These are phyloP conservation scores for Danio aesculapii DNA, from an alignment of 2,797 vertebrate species.

Conservation along the genomic window DNA sequence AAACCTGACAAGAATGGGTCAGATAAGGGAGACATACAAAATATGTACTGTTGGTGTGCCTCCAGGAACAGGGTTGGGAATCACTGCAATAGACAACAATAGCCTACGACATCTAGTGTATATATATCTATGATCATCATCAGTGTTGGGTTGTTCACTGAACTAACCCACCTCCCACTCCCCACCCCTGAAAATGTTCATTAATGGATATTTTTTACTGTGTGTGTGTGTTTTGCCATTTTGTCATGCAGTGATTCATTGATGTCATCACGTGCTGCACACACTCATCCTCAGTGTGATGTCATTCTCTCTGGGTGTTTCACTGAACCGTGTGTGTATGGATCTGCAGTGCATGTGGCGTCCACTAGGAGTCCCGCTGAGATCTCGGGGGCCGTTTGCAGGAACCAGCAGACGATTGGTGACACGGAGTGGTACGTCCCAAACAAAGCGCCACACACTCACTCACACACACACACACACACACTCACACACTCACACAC, in stretches of 20 bases:
- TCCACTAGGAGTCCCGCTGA: constrained; percentile 78
- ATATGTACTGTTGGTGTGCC: too few species aligned
- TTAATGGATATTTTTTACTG: too few species aligned
- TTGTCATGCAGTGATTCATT: background rate
- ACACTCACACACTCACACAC: constrained; percentile 13
- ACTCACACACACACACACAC: constrained; percentile 27
- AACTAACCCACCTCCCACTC: too few species aligned
- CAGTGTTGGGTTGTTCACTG: too few species aligned
- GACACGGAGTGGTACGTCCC: constrained; percentile 67
- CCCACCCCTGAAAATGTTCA: too few species aligned
- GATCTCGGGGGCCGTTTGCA: constrained; percentile 67
- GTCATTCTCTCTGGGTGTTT: background rate
- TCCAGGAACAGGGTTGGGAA: too few species aligned
- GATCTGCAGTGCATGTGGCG: constrained; percentile 37
- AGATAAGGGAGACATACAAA: too few species aligned
- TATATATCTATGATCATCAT: too few species aligned
- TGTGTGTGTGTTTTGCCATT: too few species aligned
- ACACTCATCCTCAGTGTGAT: constrained; percentile 1
- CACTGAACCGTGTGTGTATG: background rate
- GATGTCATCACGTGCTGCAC: background rate
- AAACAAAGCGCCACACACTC: constrained; percentile 64
- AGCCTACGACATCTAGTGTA: too few species aligned
- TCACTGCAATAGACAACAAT: too few species aligned
- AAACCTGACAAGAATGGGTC: too few species aligned
- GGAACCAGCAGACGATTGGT: constrained; percentile 71